A percentile compares a stretch with the other conserved stretches of the same genome.
phyloP scores from a whole-genome alignment of 2,797 vertebrate species.

The Poeciliopsis gracilis region DNA sequence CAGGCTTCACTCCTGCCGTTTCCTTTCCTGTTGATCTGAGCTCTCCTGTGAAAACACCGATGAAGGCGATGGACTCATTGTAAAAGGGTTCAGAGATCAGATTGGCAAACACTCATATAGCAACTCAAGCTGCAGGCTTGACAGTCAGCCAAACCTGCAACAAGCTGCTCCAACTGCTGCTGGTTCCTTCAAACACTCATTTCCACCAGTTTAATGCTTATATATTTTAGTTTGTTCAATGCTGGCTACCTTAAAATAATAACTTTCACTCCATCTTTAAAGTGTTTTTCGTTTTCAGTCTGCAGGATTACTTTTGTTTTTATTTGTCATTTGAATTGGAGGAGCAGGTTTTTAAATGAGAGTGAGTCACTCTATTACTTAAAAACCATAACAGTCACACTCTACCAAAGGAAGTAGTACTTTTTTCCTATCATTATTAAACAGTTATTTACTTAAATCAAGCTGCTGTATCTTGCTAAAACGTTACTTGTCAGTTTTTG shows the following conservation, averaged over 20 bases:
- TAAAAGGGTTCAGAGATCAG: constrained; percentile 42
- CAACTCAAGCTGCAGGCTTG: constrained; percentile 51
- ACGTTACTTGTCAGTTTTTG: no score
- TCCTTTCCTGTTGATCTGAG: constrained; percentile 20
- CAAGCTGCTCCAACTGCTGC: constrained; percentile 15
- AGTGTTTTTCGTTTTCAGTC: not conserved
- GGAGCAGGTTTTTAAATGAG: not conserved
- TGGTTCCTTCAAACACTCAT: not conserved
- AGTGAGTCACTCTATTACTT: not conserved
- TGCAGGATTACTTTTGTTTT: not conserved
- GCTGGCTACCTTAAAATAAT: not conserved
- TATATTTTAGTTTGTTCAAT: not conserved
- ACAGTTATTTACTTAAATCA: no score
- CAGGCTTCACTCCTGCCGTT: constrained; percentile 33
- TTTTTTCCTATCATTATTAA: no score
- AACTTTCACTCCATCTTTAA: not conserved
- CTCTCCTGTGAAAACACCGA: constrained; percentile 51
- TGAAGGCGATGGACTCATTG: constrained; percentile 38
- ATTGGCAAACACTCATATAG: constrained; percentile 60
- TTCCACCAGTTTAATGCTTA: not conserved
- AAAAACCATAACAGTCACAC: not conserved
- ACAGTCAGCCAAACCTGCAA: constrained; percentile 30
- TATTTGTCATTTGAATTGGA: not conserved
- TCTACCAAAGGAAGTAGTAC: no score
- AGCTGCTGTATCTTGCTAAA: no score